Base-by-base conservation (phyloP, 2,888 invertebrate species). In the Dynastes grantii region DNA sequence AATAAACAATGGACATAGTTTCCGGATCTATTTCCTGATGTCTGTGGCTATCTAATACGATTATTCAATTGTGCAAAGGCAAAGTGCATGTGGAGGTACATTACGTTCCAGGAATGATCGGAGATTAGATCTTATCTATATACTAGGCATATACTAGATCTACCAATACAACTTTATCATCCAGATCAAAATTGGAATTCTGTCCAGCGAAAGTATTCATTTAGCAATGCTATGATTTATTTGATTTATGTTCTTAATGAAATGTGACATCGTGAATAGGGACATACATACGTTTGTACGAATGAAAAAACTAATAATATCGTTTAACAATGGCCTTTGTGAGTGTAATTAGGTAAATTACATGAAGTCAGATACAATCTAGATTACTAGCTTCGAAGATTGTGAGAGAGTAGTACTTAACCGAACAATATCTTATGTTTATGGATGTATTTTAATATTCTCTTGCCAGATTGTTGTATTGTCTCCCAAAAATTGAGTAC, bases 21-120 rank as follows among this genome's bases (percentile, higher is more conserved):
- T 58, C 55, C 55, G 55, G 22, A 58, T 58, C 55, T 58, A 58
- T 16, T 58, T 58, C 55, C 55, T 22, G 55, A 22, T 58, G n/a
- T 22, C 13, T 9, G 55, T 22, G 55, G 55, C 55, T 22, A 22
- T 45, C 8, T 45, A 45, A 58, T 27, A 22, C 55, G 22, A 58
- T 58, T 58, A 58, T 58, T 22, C 55, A 58, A 58, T 58, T 58
- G 55, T 58, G 8, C 22, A 58, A 9, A 58, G 2, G 16, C 16
- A 58, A 16, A 58, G 55, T 22, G 22, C 22, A 58, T 16, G 16
- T 58, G n/a, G 11, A 53, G 13, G 16, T 53, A 53, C 53, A 53
- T 37, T 37, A 45, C 45, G 45, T 45, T 45, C 8, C 45, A 45
- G 45, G 4, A 45, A 55, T 55, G 16, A 22, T 22, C 6, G n/a